Percentiles rank a stretch among this genome's conserved stretches.
phyloP scores from a whole-genome alignment of 2,113 vertebrate species.

The Odontophorus gujanensis region DNA sequence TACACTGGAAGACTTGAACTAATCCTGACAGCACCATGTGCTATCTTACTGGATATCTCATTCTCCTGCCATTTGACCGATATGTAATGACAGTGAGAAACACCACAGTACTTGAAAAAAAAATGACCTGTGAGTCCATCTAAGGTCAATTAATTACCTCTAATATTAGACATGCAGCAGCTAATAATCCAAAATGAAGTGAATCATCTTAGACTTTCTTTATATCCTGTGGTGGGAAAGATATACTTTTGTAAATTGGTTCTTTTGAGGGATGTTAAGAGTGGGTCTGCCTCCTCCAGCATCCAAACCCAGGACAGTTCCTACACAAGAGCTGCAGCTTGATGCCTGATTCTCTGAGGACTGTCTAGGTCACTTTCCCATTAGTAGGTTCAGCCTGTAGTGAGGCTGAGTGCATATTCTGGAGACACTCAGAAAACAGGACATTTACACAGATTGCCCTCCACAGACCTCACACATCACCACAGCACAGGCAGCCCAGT shows the following conservation, averaged over 20 bases:
- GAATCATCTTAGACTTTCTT: not conserved
- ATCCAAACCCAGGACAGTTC: not conserved
- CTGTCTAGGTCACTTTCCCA: not conserved
- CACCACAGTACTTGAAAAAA: not conserved
- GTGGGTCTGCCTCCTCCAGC: fast-evolving
- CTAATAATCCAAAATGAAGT: not conserved
- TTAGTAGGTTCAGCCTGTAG: not conserved
- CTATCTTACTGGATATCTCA: not conserved
- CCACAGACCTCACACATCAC: not conserved
- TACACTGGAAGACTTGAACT: not conserved
- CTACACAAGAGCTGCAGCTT: fast-evolving
- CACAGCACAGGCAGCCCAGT: not conserved
- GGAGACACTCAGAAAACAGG: not conserved
- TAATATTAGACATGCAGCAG: not conserved
- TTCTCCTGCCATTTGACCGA: not conserved
- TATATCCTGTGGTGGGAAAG: not conserved
- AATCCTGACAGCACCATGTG: not conserved
- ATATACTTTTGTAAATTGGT: not conserved
- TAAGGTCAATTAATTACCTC: not conserved
- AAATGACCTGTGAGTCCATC: fast-evolving
- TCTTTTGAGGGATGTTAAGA: not conserved
- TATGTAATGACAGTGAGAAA: not conserved
- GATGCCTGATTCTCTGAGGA: fast-evolving
- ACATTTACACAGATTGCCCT: too few relatives aligned
- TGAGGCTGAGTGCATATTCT: not conserved